Conservation (phyloP, 2,113 vertebrate genomes). For the Anolis sagrei region DNA sequence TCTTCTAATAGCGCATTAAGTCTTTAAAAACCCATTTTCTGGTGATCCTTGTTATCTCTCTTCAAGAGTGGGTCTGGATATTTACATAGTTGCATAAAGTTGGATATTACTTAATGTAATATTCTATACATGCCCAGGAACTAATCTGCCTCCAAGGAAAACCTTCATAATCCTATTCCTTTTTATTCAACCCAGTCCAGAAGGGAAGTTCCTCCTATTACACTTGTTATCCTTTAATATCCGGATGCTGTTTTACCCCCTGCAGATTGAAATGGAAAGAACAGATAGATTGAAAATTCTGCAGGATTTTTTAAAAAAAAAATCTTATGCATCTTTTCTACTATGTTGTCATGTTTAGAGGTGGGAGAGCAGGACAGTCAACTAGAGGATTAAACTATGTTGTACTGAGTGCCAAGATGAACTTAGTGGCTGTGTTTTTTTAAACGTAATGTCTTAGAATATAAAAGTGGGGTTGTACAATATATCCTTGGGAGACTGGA, state of each 20-base stretch:
- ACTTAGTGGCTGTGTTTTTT: no score
- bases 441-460: no score
- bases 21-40: conserved; percentile 1
- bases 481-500: no score
- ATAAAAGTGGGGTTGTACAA: no score
- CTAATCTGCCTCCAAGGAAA: background rate
- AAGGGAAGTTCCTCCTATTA: background rate
- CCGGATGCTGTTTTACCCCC: background rate
- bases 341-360: no score
- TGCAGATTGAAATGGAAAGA: no score
- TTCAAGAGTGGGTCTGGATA: background rate
- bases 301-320: background rate
- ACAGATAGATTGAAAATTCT: background rate
- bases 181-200: background rate
- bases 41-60: background rate
- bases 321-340: no score
- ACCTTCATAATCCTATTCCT: background rate
- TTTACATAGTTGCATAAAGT: background rate
- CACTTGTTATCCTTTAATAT: background rate
- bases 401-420: no score
- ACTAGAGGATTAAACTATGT: no score
- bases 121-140: no score
- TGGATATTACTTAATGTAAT: background rate
- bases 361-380: no score
- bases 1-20: background rate